Conservation (phyloP, 2,888 invertebrate species). For the Caenorhabditis imperialis region DNA sequence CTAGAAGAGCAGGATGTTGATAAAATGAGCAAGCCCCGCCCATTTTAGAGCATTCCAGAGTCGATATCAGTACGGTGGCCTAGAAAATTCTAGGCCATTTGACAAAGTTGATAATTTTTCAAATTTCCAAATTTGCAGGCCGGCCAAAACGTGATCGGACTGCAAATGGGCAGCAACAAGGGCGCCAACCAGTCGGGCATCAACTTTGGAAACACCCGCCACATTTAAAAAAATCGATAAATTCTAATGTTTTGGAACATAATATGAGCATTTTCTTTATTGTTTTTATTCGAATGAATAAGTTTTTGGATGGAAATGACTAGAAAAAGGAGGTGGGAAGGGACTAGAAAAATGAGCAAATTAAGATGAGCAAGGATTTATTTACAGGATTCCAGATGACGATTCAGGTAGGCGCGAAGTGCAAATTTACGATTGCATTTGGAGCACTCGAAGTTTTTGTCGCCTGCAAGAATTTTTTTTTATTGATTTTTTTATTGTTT, state of each 20-base stretch:
- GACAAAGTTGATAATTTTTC: not conserved
- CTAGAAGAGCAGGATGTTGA: too few species aligned
- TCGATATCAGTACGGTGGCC: too few species aligned
- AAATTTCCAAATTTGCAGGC: conserved; percentile 44
- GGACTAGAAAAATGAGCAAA: too few species aligned
- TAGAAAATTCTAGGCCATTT: too few species aligned
- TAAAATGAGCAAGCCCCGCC: too few species aligned
- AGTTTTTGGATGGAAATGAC: too few species aligned
- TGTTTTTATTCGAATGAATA: not conserved
- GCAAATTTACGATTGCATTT: conserved; percentile 91
- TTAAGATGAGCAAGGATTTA: not conserved
- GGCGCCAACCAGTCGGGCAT: conserved; percentile 96
- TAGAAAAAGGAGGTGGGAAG: too few species aligned
- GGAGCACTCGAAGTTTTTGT: conserved; percentile 88
- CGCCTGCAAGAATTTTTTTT: conserved; percentile 78
- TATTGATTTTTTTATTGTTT: not conserved
- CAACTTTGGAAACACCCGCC: conserved; percentile 95
- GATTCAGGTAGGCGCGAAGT: conserved; percentile 91
- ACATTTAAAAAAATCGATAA: conserved; percentile 80
- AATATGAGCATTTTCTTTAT: not conserved
- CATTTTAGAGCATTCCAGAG: too few species aligned
- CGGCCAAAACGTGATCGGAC: conserved; percentile 83
- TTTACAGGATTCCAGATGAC: conserved; percentile 82
- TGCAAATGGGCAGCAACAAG: conserved; percentile 97
- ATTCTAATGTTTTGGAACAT: not conserved